A percentile compares a stretch with the other conserved stretches of the same genome.
Evolutionary conservation across 2,888 invertebrate genomes (phyloP).

Genomic region (Frankliniella fusca): DNA sequence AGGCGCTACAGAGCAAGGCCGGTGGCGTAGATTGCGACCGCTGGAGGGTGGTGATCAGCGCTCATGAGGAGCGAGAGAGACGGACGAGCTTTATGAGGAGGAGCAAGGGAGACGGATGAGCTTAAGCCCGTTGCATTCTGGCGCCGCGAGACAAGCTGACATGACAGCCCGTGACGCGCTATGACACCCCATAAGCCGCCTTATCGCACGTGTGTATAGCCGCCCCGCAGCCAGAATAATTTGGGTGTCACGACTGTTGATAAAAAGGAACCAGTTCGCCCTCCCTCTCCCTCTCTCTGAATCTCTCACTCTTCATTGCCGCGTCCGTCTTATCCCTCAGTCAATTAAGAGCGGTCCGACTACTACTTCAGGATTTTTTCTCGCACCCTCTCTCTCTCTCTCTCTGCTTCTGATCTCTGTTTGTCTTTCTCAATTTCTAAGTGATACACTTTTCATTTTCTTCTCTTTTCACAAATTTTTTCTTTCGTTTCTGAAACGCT

Average conservation of each 20-base stretch:
- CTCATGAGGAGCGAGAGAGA: no score
- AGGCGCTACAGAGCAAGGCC: no score
- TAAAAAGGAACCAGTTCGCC: not conserved
- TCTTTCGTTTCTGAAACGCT: no score
- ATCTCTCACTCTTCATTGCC: no score
- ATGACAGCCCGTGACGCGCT: not conserved
- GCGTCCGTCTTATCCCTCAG: not conserved
- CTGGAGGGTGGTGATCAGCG: no score
- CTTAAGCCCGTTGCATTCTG: no score
- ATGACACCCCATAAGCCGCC: not conserved
- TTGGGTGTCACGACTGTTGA: constrained; percentile 10
- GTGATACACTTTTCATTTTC: not conserved
- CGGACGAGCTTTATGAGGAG: no score
- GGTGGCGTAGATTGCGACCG: no score
- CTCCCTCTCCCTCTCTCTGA: not conserved
- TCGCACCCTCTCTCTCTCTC: not conserved
- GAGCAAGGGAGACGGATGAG: no score
- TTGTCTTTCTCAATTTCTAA: not conserved
- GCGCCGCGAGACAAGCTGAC: not conserved
- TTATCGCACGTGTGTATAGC: no score
- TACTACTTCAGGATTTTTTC: no score
- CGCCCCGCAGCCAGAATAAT: not conserved
- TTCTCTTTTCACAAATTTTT: no score
- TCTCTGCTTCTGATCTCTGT: not conserved
- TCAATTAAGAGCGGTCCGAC: not conserved